Conservation (phyloP, 2,888 invertebrate genomes). For the Erebia palarica region DNA sequence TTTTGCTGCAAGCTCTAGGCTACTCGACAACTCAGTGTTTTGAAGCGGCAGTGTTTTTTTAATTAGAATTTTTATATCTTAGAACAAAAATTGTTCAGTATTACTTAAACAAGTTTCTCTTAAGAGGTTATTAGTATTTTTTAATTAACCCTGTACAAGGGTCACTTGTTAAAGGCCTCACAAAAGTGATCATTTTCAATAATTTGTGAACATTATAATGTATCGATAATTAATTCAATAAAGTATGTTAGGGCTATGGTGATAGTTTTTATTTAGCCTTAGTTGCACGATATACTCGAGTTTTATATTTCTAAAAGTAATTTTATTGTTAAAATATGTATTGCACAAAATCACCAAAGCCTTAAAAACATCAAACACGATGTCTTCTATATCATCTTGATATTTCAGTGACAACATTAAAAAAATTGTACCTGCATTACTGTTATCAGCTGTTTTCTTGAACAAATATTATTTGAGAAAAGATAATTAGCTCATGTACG, state of each 20-base stretch:
- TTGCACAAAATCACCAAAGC: constrained; percentile 66
- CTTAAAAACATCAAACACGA: constrained; percentile 25
- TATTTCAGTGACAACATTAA: constrained; percentile 14
- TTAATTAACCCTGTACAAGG: constrained; percentile 15
- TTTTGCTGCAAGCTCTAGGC: too few species aligned
- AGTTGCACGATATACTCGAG: constrained; percentile 57
- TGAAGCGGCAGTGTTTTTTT: too few species aligned
- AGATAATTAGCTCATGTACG: constrained; percentile 23
- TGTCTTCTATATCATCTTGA: constrained; percentile 4
- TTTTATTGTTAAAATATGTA: constrained; percentile 58
- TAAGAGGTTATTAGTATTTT: not conserved
- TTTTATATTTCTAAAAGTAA: constrained; percentile 66
- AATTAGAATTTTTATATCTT: too few species aligned
- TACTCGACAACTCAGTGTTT: too few species aligned
- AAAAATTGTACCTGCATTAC: constrained; percentile 13
- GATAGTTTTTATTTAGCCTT: constrained; percentile 47
- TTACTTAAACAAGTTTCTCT: not conserved
- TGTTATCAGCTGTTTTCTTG: not conserved
- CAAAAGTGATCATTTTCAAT: constrained; percentile 33
- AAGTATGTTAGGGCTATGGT: constrained; percentile 36
- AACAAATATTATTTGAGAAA: constrained; percentile 9
- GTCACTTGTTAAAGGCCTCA: constrained; percentile 40
- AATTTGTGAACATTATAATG: constrained; percentile 36
- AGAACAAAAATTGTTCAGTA: too few species aligned
- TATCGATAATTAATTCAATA: constrained; percentile 26